Conservation (phyloP, 2,797 vertebrate genomes). For the Phrynocephalus vlangalii region DNA sequence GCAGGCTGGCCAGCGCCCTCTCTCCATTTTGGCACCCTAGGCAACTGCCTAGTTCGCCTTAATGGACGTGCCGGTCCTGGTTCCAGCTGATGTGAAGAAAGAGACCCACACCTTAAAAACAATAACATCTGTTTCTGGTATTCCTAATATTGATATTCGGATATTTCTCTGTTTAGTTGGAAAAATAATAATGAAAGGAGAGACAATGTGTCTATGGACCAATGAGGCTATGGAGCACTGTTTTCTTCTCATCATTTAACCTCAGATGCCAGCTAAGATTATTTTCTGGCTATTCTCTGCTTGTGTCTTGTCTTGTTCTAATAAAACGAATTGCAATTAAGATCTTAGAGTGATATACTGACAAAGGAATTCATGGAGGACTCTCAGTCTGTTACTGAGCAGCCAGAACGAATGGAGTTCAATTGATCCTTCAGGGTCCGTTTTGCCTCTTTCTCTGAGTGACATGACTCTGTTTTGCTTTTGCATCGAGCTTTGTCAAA, state of each 20-base stretch:
- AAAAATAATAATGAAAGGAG: background rate
- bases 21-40: too few relatives aligned
- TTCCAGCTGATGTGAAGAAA: background rate
- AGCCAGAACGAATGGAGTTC: background rate
- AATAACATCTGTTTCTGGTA: background rate
- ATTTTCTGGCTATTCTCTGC: too few relatives aligned
- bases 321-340: background rate
- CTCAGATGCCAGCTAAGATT: background rate
- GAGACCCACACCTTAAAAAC: background rate
- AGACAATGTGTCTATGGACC: background rate
- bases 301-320: too few relatives aligned
- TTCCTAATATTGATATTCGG: background rate
- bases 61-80: background rate
- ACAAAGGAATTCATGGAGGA: slow-evolving; percentile 22
- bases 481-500: slow-evolving; percentile 25
- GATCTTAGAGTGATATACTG: background rate
- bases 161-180: background rate
- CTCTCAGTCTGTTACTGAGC: background rate
- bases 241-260: background rate
- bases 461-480: slow-evolving; percentile 15
- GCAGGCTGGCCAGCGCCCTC: too few relatives aligned
- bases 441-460: background rate
- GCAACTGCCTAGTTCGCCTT: too few relatives aligned
- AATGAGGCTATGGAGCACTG: background rate
- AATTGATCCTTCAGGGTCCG: slow-evolving; percentile 3